Conservation (phyloP, 2,797 vertebrate genomes). For the Gouania willdenowi region DNA sequence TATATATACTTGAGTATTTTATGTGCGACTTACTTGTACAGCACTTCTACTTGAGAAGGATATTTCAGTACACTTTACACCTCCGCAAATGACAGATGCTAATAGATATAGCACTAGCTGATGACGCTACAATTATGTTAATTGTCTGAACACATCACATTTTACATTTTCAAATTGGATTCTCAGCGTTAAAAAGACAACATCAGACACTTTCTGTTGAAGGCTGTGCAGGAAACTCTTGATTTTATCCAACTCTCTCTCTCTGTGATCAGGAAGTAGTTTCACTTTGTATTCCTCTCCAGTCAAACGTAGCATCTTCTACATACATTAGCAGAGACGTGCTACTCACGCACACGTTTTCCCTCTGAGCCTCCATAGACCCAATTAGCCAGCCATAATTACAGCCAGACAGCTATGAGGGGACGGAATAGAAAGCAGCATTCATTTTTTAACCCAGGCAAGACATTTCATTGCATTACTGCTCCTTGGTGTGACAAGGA, state of each 20-base stretch:
- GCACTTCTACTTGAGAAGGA: too few species aligned
- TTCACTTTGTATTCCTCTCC: conserved; percentile 44
- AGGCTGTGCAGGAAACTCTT: too few species aligned
- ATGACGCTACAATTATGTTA: too few species aligned
- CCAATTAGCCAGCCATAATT: conserved; percentile 64
- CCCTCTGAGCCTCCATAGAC: conserved; percentile 46
- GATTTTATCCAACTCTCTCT: conserved; percentile 33
- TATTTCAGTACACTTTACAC: too few species aligned
- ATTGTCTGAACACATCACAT: too few species aligned
- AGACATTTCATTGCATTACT: conserved; percentile 22
- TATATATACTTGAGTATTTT: too few species aligned
- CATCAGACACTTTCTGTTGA: too few species aligned
- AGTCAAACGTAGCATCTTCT: conserved; percentile 15
- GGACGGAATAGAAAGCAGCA: conserved; percentile 43
- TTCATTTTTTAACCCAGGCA: conserved; percentile 27
- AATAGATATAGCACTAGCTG: too few species aligned
- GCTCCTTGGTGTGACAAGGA: conserved; percentile 19
- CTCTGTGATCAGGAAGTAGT: conserved; percentile 25
- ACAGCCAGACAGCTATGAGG: conserved; percentile 48
- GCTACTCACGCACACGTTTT: conserved; percentile 8
- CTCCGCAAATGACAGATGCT: too few species aligned
- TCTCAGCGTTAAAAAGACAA: too few species aligned
- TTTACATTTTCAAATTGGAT: too few species aligned
- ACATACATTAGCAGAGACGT: conserved; percentile 34
- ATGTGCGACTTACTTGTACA: too few species aligned